These are phyloP conservation scores for Otolemur garnettii DNA, from an alignment of 2,113 vertebrate genomes.

Conservation along the genomic window DNA sequence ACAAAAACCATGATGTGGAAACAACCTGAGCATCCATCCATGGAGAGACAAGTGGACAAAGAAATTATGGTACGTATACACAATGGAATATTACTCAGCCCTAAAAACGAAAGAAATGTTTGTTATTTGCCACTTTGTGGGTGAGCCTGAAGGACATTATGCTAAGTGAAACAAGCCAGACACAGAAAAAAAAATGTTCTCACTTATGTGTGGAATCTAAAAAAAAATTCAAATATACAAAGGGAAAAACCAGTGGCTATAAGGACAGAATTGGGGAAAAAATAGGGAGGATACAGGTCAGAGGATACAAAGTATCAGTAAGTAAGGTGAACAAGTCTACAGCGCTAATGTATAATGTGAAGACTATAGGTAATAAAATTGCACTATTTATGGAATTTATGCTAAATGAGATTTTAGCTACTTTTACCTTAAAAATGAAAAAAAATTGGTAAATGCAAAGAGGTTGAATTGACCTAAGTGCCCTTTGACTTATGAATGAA, in stretches of 20 bases:
- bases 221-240: neutral
- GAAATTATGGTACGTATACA: too few relatives aligned
- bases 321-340: neutral
- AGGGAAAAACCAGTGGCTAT: neutral
- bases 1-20: too few relatives aligned
- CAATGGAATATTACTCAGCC: neutral
- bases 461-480: too few relatives aligned
- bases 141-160: neutral
- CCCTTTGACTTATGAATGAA: too few relatives aligned
- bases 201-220: neutral
- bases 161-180: neutral
- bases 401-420: neutral
- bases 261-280: fast-evolving
- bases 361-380: neutral
- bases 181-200: neutral
- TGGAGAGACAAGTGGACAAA: too few relatives aligned
- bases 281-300: neutral
- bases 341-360: neutral
- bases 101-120: neutral
- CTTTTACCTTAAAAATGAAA: neutral
- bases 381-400: neutral
- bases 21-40: too few relatives aligned
- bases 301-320: neutral
- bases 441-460: neutral
- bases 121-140: neutral